Conservation (phyloP, 1,140 invertebrate species). For the Drosophila sp. region DNA sequence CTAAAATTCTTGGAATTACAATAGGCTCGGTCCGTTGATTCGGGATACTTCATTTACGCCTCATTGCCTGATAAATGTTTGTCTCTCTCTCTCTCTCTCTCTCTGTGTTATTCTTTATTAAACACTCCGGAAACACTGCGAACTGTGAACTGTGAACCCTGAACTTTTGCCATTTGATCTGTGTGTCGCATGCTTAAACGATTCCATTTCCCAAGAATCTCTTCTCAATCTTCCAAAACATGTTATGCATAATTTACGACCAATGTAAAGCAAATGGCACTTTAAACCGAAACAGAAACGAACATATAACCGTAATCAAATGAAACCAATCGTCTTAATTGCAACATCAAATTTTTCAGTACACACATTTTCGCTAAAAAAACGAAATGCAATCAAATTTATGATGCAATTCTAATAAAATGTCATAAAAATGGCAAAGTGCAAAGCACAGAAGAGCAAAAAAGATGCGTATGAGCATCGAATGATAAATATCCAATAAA, state of each 20-base stretch:
- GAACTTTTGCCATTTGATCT: slow-evolving; percentile 19
- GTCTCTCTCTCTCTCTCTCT: not conserved
- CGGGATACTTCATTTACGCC: slow-evolving; percentile 44
- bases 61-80: slow-evolving; percentile 51
- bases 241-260: slow-evolving; percentile 57
- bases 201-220: slow-evolving; percentile 18
- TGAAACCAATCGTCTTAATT: slow-evolving; percentile 59
- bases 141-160: slow-evolving; percentile 28
- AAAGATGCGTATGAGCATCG: not conserved
- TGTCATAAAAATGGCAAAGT: slow-evolving; percentile 9
- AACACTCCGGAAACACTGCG: not conserved
- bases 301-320: slow-evolving; percentile 24
- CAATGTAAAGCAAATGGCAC: slow-evolving; percentile 16
- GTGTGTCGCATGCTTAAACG: slow-evolving; percentile 33
- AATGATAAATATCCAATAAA: not conserved
- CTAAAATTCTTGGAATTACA: slow-evolving; percentile 30
- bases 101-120: not conserved
- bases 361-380: slow-evolving; percentile 24
- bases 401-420: slow-evolving; percentile 60
- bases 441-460: not conserved
- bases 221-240: not conserved
- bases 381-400: slow-evolving; percentile 53
- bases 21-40: slow-evolving; percentile 1
- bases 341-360: slow-evolving; percentile 56
- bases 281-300: slow-evolving; percentile 2